phyloP scores from a whole-genome alignment of 2,113 vertebrate species.

The Catagonus wagneri region DNA sequence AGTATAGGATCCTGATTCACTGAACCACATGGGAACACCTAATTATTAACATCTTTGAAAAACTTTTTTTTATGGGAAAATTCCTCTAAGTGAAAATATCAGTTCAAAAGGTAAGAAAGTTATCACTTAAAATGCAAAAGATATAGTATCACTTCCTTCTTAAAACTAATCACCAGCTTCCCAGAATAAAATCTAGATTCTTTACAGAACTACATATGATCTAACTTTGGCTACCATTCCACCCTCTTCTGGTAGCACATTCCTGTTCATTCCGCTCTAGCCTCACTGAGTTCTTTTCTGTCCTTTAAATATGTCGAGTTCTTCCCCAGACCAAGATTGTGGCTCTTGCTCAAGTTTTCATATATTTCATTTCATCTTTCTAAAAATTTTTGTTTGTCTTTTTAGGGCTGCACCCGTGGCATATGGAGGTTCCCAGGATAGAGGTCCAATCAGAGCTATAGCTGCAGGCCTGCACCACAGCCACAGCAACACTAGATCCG shows the following conservation, averaged over 20 bases:
- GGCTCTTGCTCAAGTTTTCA: slow-evolving; percentile 3
- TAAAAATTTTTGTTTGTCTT: too few species aligned
- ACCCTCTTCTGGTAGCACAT: background rate
- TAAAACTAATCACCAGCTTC: background rate
- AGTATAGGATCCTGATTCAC: too few species aligned
- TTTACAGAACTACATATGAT: background rate
- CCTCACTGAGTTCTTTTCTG: background rate
- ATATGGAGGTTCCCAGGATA: too few species aligned
- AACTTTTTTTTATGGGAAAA: background rate
- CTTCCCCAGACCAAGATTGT: background rate
- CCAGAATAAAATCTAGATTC: background rate
- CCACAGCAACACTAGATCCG: too few species aligned
- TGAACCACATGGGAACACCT: too few species aligned
- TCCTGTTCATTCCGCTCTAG: background rate
- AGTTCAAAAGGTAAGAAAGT: background rate
- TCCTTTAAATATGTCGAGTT: background rate
- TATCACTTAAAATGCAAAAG: slow-evolving; percentile 7
- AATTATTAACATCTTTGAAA: background rate
- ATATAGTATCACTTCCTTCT: background rate
- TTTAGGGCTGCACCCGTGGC: too few species aligned
- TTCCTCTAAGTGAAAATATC: background rate
- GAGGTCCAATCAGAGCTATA: too few species aligned
- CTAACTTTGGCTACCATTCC: background rate
- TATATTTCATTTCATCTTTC: background rate
- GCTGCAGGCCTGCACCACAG: too few species aligned